phyloP scores from a whole-genome alignment of 2,888 invertebrate genomes.

The Mythimna vitellina region DNA sequence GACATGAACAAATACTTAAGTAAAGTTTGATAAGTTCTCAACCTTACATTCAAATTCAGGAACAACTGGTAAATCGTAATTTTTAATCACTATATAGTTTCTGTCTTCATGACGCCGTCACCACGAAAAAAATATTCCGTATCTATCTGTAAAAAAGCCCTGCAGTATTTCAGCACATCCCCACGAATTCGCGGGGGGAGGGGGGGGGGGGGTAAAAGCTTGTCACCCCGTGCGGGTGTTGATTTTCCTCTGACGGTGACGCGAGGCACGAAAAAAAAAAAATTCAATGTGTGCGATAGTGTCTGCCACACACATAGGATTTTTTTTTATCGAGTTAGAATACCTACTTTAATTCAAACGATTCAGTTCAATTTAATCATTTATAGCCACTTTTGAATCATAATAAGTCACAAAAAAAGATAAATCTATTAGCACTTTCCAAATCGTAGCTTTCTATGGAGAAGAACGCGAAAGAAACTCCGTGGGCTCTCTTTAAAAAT shows the following conservation, averaged over 20 bases:
- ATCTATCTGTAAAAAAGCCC: background rate
- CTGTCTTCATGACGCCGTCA: background rate
- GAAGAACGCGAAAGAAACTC: no score
- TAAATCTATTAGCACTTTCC: no score
- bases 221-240: conserved; percentile 27
- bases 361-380: no score
- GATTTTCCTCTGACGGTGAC: conserved; percentile 34
- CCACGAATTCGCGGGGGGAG: background rate
- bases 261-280: conserved; percentile 28
- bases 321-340: no score
- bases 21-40: background rate
- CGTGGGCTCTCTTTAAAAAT: no score
- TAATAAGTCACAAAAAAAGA: no score
- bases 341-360: no score
- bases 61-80: background rate
- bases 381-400: no score
- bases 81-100: background rate
- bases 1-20: background rate
- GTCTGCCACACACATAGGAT: no score
- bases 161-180: conserved; percentile 15
- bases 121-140: background rate
- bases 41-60: background rate
- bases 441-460: no score
- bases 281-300: background rate
- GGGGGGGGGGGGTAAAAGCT: conserved; percentile 9